Conservation (phyloP, 1,140 invertebrate species). For the Platyscapa corneri region DNA sequence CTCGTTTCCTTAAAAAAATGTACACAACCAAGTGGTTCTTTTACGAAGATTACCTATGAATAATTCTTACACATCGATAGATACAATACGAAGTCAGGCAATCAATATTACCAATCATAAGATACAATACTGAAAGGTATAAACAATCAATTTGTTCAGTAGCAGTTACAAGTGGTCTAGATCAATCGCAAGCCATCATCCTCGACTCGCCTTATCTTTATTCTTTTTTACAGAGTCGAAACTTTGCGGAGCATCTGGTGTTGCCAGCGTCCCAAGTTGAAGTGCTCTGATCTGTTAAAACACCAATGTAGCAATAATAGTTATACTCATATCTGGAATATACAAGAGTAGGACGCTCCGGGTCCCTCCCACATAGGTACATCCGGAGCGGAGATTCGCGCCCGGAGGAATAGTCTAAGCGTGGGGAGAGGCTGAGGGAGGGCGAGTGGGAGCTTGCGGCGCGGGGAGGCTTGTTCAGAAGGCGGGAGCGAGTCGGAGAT, state of each 20-base stretch:
- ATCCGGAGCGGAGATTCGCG: too few relatives aligned
- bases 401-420: too few relatives aligned
- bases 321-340: not conserved
- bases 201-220: not conserved
- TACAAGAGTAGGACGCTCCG: not conserved
- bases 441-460: too few relatives aligned
- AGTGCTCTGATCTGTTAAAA: not conserved
- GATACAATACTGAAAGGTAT: not conserved
- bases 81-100: not conserved
- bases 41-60: not conserved
- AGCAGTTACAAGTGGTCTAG: too few relatives aligned
- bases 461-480: not conserved
- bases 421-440: too few relatives aligned
- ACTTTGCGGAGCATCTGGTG: not conserved
- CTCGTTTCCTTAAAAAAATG: too few relatives aligned
- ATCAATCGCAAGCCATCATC: too few relatives aligned
- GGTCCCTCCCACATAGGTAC: too few relatives aligned
- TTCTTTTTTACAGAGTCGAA: not conserved
- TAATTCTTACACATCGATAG: not conserved
- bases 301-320: not conserved
- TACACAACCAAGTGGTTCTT: too few relatives aligned
- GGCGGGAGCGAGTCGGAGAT: not conserved
- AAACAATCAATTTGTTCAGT: not conserved
- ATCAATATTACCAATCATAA: not conserved
- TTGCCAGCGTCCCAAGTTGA: too few relatives aligned